A percentile compares a stretch with the other conserved stretches of the same genome.
Evolutionary conservation across 2,113 vertebrate genomes (phyloP).

Genomic region (Fulica atra): DNA sequence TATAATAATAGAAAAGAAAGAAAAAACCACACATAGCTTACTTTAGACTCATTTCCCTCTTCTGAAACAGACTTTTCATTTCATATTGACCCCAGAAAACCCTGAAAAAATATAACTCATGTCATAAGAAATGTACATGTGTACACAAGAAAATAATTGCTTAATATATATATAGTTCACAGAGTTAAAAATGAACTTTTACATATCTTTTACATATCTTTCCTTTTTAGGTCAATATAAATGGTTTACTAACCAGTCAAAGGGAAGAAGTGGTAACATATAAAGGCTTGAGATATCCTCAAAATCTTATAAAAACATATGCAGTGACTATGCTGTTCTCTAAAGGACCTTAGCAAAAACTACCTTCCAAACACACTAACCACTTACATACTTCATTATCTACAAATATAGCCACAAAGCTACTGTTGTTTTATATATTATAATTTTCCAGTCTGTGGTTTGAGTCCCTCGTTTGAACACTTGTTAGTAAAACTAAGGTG

Average conservation of each 20-base stretch:
- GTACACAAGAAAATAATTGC: background rate
- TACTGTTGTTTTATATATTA: background rate
- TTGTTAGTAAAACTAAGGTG: background rate
- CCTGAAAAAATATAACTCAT: conserved; percentile 18
- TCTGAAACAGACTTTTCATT: conserved; percentile 64
- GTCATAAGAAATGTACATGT: background rate
- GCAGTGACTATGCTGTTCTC: background rate
- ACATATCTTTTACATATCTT: background rate
- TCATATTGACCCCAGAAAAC: conserved; percentile 63
- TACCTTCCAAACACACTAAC: background rate
- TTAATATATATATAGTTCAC: background rate
- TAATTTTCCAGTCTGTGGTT: background rate
- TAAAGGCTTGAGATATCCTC: background rate
- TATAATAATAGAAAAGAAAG: background rate
- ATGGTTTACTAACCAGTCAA: background rate
- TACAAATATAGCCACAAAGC: background rate
- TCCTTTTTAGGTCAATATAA: conserved; percentile 11
- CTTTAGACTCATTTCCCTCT: conserved; percentile 31
- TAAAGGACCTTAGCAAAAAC: background rate
- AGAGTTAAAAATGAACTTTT: background rate
- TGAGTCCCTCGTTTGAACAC: background rate
- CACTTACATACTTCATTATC: background rate
- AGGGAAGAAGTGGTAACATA: background rate
- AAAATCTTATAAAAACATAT: background rate
- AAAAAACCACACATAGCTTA: background rate